These are phyloP conservation scores for Lasioglossum villosulum DNA, from an alignment of 2,888 invertebrate genomes.

Conservation along the genomic window DNA sequence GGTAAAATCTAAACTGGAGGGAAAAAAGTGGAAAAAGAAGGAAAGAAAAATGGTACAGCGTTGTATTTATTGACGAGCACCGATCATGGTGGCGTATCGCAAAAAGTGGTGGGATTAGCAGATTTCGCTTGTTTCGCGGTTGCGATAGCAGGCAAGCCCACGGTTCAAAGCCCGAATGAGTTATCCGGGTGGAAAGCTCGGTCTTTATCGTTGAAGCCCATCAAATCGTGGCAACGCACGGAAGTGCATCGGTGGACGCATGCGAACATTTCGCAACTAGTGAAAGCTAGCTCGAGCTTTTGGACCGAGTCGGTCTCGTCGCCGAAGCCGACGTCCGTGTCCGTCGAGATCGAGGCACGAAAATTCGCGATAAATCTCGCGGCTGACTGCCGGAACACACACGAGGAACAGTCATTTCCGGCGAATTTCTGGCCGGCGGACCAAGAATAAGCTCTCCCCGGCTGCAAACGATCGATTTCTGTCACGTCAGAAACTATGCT, in stretches of 20 bases:
- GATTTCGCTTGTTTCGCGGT: not conserved
- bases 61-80: not conserved
- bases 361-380: constrained; percentile 72
- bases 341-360: constrained; percentile 68
- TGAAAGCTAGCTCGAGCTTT: not conserved
- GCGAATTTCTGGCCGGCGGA: constrained; percentile 59
- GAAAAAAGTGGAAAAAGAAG: no score
- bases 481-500: constrained; percentile 36
- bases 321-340: constrained; percentile 17
- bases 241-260: constrained; percentile 34
- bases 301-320: constrained; percentile 24
- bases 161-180: constrained; percentile 18
- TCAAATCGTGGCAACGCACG: constrained; percentile 39
- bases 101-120: not conserved
- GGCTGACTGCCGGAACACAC: constrained; percentile 69
- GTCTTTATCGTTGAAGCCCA: constrained; percentile 42
- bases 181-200: constrained; percentile 34
- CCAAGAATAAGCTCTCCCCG: constrained; percentile 25
- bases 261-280: not conserved
- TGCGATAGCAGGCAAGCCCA: not conserved
- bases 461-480: constrained; percentile 51
- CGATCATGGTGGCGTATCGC: not conserved
- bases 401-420: constrained; percentile 72
- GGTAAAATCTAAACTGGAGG: not conserved
- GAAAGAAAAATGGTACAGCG: not conserved